Base-by-base conservation (phyloP, 2,113 vertebrate genomes). In the Chrysochloris asiatica region DNA sequence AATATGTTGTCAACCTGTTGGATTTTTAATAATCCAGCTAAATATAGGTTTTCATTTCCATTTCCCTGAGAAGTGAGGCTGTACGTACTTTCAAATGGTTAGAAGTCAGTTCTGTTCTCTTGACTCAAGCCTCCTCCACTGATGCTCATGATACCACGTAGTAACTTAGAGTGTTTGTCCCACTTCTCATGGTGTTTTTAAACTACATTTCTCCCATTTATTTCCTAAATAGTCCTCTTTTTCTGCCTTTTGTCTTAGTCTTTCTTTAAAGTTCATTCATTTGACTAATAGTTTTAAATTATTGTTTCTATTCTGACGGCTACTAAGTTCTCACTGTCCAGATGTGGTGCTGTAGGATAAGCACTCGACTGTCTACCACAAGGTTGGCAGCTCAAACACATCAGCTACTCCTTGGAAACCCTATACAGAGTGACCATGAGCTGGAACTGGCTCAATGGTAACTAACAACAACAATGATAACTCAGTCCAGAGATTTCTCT, bases 221-320 rank as follows among this genome's bases (percentile, higher is more conserved):
- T 54, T 67, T 83, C 61, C 38, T 48, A 88, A 83, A 33, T 19
- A 54, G 26, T 67, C 33, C 36, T 82, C 3, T 88, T 82, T 48
- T 48, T 90, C 47, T 56, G 59, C 19, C 45, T 54, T 28, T 21
- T 56, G 3, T n/a, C n/a, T 59, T 72, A 43, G 48, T 2, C 1
- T 83, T 94, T 91, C 33, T 89, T 89, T 61, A 63, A 76, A 56
- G 69, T 30, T 38, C 48, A 63, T 30, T 81, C 33, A 54, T 65
- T 76, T 11, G 50, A 63, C 59, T 88, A 22, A 59, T 17, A n/a
- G 63, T 67, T 67, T 67, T 65, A 10, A 65, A 2, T 36, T 52
- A 65, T 41, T 38, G 26, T 14, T 30, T 41, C 78, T 61, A 61
- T 38, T 63, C 75, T 75, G 50, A 41, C 22, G 21, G 3, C 45